Conservation (phyloP, 2,113 vertebrate genomes). For the Paramormyrops kingsleyae region DNA sequence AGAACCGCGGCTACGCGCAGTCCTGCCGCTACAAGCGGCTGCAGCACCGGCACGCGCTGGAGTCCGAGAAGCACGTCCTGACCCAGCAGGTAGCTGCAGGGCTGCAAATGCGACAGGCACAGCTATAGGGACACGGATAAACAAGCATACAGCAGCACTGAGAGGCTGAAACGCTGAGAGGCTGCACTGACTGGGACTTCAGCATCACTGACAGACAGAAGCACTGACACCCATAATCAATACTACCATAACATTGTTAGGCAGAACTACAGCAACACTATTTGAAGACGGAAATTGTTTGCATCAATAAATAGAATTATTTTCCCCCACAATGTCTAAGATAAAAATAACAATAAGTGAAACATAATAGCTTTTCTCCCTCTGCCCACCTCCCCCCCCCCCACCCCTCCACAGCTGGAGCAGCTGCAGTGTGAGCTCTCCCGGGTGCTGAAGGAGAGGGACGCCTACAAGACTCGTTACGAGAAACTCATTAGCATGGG, state of each 20-base stretch:
- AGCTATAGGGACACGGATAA: neutral
- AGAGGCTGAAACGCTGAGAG: neutral
- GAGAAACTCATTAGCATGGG: slow-evolving; percentile 62
- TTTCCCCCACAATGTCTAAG: neutral
- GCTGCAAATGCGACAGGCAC: neutral
- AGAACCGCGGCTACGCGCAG: slow-evolving; percentile 87
- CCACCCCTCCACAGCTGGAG: slow-evolving; percentile 45
- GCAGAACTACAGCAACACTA: neutral
- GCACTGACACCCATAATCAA: neutral
- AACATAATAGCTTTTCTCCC: neutral
- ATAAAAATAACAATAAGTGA: neutral
- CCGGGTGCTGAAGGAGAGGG: slow-evolving; percentile 63
- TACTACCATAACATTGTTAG: neutral
- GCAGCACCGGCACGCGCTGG: slow-evolving; percentile 80
- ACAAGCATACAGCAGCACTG: neutral
- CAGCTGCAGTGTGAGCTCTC: slow-evolving; percentile 69
- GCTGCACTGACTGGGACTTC: neutral
- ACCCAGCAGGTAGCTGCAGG: slow-evolving; percentile 63
- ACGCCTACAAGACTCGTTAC: slow-evolving; percentile 71
- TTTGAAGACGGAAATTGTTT: neutral
- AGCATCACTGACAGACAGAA: neutral
- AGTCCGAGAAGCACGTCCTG: slow-evolving; percentile 78
- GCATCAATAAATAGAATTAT: neutral
- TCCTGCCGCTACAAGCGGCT: slow-evolving; percentile 85
- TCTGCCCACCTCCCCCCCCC: neutral